Evolutionary conservation across 1,140 invertebrate species (phyloP).

Genomic region (Scaptomyza montana): DNA sequence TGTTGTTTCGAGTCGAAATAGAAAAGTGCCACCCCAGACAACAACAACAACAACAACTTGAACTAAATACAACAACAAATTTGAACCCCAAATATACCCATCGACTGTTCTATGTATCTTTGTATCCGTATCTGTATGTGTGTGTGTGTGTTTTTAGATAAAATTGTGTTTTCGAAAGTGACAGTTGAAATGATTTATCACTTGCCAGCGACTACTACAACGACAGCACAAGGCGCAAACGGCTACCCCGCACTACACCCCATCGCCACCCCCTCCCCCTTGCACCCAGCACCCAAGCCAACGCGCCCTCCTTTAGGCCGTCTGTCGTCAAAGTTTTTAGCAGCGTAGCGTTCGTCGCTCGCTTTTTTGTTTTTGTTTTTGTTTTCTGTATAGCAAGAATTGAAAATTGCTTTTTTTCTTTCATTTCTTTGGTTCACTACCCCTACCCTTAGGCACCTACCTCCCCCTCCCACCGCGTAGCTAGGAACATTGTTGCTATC

Average conservation of each 20-base stretch:
- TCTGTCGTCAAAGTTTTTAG: conserved; percentile 52
- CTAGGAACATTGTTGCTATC: conserved; percentile 60
- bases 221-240: conserved; percentile 57
- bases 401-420: conserved; percentile 80
- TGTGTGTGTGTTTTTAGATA: conserved; percentile 78
- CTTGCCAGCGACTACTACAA: conserved; percentile 69
- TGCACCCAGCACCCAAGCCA: background rate
- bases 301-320: background rate
- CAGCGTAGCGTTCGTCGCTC: conserved; percentile 52
- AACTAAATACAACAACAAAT: conserved; percentile 13
- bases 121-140: background rate
- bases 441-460: background rate
- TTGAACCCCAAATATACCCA: conserved; percentile 50
- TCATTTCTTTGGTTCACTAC: conserved; percentile 29
- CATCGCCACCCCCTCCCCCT: background rate
- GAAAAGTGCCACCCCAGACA: conserved; percentile 41
- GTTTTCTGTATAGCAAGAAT: conserved; percentile 68
- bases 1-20: conserved; percentile 3
- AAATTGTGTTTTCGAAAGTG: conserved; percentile 84
- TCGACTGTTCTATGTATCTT: conserved; percentile 43
- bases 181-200: conserved; percentile 84
- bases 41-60: conserved; percentile 20
- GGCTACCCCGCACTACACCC: conserved; percentile 26
- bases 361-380: conserved; percentile 60
- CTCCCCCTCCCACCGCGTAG: background rate